Conservation (phyloP, 2,888 invertebrate genomes). For the Disparrhopalites patrizii region DNA sequence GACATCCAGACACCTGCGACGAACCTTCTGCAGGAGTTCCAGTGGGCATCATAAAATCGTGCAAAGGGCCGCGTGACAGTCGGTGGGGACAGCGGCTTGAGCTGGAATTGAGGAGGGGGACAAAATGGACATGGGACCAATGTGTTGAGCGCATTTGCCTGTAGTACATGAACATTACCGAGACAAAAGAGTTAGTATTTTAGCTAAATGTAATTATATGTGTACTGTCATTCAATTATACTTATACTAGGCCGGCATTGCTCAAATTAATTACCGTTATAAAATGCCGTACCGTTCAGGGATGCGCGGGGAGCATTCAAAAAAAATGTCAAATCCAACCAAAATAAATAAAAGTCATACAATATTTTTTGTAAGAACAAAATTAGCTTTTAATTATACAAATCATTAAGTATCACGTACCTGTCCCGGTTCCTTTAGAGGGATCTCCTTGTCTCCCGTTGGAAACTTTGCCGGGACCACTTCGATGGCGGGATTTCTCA, state of each 20-base stretch:
- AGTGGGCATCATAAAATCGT: conserved; percentile 44
- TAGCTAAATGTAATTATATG: too few species aligned
- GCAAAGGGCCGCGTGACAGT: conserved; percentile 50
- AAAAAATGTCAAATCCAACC: too few species aligned
- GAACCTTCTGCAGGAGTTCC: neutral
- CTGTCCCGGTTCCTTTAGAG: conserved; percentile 27
- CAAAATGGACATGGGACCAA: conserved; percentile 48
- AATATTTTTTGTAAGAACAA: too few species aligned
- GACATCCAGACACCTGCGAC: neutral
- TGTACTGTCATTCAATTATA: too few species aligned
- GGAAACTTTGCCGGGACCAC: conserved; percentile 29
- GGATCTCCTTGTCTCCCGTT: conserved; percentile 13
- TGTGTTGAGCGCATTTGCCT: neutral
- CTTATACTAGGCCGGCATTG: too few species aligned
- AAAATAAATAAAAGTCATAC: too few species aligned
- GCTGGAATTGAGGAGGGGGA: conserved; percentile 49
- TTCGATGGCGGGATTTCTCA: conserved; percentile 38
- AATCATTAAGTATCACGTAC: neutral
- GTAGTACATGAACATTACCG: too few species aligned
- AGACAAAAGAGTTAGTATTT: too few species aligned
- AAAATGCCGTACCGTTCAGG: too few species aligned
- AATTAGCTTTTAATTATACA: too few species aligned
- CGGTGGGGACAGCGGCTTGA: conserved; percentile 49
- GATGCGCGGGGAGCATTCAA: too few species aligned
- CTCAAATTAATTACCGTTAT: too few species aligned